Base-by-base conservation (phyloP, 2,888 invertebrate genomes). In the Hipparchia semele region DNA sequence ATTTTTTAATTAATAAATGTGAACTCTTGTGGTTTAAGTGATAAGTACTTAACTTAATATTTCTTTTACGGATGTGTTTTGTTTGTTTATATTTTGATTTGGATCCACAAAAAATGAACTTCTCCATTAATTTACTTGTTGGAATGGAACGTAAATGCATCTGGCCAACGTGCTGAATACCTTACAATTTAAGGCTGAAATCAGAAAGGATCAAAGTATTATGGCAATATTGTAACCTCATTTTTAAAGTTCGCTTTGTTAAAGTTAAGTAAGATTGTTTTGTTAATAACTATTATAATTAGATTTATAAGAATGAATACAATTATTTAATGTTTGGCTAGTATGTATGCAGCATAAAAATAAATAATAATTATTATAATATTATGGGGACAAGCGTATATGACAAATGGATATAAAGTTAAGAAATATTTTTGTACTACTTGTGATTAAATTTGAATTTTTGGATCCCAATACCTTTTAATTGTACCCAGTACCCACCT, bases 401-500 rank as follows among this genome's bases (percentile, higher is more conserved):
- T 67, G 67, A 67, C 67, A 67, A 66, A 67, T 51, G 9, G 23
- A 67, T 58, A 67, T 67, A 67, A 67, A 67, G 13, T 67, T 58
- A 7, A 56, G 6, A 9, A 13, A 56, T 58, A 46, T 58, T 67
- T 64, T 67, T 67, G 45, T 67, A 56, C 4, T 46, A 23, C 39
- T 39, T n/a, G 12, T n/a, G 6, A n/a, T 39, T 66, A 13, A 4
- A 23, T 64, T 64, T 49, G 39, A n/a, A 51, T 60, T 13, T 8
- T 3, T 61, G 7, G 46, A n/a, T 33, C 46, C 45, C 8, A 45
- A 5, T 9, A 7, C 8, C 7, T 12, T 4, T 54, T 9, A n/a
- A 2, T n/a, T 54, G 53, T 54, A 0, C 4, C 9, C 9, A 53
- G 39, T 39, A 39, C 39, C 39, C 5, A 39, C 39, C 1, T 39